phyloP scores from a whole-genome alignment of 2,797 vertebrate species.

The Naso thynnoides region DNA sequence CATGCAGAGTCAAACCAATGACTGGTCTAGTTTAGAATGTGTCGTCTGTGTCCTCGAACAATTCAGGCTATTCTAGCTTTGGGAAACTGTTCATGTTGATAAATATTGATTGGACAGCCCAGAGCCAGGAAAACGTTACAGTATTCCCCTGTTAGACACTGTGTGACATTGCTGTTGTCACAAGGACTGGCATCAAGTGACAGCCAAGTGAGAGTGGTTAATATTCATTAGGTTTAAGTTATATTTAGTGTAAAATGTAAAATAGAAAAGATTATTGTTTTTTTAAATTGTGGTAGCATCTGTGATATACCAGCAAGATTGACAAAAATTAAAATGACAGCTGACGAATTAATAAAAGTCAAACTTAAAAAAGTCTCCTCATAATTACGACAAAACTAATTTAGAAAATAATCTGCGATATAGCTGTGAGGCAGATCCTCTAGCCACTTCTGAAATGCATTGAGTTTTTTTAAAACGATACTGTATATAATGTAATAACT shows the following conservation, averaged over 20 bases:
- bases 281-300: conserved; percentile 27
- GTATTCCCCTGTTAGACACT: conserved; percentile 69
- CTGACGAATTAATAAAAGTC: conserved; percentile 15
- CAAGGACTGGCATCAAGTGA: conserved; percentile 69
- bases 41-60: conserved; percentile 62
- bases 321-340: conserved; percentile 4
- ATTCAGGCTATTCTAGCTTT: conserved; percentile 69
- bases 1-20: conserved; percentile 32
- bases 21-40: conserved; percentile 36
- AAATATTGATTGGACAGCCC: conserved; percentile 80
- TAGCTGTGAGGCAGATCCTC: neutral
- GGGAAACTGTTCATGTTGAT: conserved; percentile 75
- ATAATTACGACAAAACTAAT: neutral
- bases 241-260: conserved; percentile 50
- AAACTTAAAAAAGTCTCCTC: neutral
- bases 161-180: conserved; percentile 73
- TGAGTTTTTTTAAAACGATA: neutral
- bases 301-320: neutral
- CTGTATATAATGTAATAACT: neutral
- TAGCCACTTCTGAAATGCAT: neutral
- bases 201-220: conserved; percentile 58
- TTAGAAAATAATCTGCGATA: neutral
- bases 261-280: conserved; percentile 8
- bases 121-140: conserved; percentile 62
- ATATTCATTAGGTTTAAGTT: conserved; percentile 69